These are phyloP conservation scores for Nesogale talazaci DNA, from an alignment of 2,113 vertebrate genomes.

Conservation along the genomic window DNA sequence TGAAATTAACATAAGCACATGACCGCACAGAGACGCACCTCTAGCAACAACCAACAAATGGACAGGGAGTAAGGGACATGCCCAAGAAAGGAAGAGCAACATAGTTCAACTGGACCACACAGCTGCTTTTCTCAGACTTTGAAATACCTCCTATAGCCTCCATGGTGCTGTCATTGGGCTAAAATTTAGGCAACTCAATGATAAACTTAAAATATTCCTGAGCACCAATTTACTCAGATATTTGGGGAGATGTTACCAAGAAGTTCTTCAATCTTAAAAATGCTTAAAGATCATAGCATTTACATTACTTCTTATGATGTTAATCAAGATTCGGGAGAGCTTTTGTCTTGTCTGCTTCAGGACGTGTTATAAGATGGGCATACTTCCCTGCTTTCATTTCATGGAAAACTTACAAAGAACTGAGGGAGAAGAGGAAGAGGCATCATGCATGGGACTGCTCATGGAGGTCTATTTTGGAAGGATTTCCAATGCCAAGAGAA, in stretches of 20 bases:
- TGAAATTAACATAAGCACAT: no score
- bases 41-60: neutral
- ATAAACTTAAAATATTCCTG: neutral
- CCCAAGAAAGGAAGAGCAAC: neutral
- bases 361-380: neutral
- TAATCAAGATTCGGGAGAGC: neutral
- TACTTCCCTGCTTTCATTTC: neutral
- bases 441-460: no score
- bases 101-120: neutral
- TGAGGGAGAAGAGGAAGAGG: neutral
- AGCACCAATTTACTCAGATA: neutral
- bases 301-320: neutral
- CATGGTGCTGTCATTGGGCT: neutral
- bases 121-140: neutral
- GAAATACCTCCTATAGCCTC: neutral
- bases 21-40: no score
- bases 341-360: no score
- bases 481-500: neutral
- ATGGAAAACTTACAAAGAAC: neutral
- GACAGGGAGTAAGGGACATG: rapidly evolving
- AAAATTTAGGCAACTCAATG: neutral
- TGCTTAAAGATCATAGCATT: no score
- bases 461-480: neutral
- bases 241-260: neutral
- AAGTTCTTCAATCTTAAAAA: neutral